Evolutionary conservation across 2,888 invertebrate genomes (phyloP).

Genomic region (Camptogramma bilineatum): DNA sequence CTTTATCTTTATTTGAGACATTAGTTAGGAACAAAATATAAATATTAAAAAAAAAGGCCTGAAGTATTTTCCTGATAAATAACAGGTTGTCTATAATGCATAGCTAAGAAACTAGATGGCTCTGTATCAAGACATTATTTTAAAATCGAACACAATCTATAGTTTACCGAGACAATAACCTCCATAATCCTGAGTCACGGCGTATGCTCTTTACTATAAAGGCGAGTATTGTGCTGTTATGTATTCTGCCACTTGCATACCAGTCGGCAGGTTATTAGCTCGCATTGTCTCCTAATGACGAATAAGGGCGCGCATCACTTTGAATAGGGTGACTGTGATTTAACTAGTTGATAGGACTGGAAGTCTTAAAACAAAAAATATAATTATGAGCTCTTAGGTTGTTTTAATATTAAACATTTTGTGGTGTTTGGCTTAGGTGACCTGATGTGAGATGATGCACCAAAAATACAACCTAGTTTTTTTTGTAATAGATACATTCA

Average conservation of each 20-base stretch:
- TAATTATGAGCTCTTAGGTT: too few relatives aligned
- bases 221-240: slow-evolving; percentile 14
- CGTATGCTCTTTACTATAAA: slow-evolving; percentile 2
- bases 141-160: background rate
- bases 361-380: background rate
- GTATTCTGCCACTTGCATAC: slow-evolving; percentile 50
- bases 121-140: background rate
- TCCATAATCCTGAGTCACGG: slow-evolving; percentile 15
- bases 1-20: too few relatives aligned
- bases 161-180: slow-evolving; percentile 13
- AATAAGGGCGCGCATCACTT: slow-evolving; percentile 25
- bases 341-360: background rate
- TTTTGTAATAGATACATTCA: too few relatives aligned
- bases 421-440: too few relatives aligned
- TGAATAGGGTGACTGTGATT: slow-evolving; percentile 20
- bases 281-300: slow-evolving; percentile 65
- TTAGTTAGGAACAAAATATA: too few relatives aligned
- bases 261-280: slow-evolving; percentile 73
- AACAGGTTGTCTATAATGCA: too few relatives aligned
- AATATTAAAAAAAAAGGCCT: too few relatives aligned
- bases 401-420: too few relatives aligned
- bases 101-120: background rate
- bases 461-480: too few relatives aligned
- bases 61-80: too few relatives aligned
- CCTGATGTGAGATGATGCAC: too few relatives aligned